phyloP scores from a whole-genome alignment of 2,797 vertebrate species.

The Synanceia verrucosa region DNA sequence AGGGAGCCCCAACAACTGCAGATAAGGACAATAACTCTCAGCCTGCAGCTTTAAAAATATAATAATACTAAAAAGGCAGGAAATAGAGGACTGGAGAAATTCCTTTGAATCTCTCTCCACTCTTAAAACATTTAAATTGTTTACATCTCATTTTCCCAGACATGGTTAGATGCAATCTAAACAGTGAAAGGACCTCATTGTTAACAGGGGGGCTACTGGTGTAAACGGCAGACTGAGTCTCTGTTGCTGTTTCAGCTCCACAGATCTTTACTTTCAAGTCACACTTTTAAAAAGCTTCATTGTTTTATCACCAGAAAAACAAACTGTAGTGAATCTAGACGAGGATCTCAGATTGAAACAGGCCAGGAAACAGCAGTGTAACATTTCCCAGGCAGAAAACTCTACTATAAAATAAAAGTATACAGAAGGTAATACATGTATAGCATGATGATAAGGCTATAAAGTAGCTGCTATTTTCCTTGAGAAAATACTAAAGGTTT shows the following conservation, averaged over 20 bases:
- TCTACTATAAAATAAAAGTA: neutral
- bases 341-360: neutral
- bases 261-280: neutral
- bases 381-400: neutral
- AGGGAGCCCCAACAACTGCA: conserved; percentile 61
- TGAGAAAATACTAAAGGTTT: neutral
- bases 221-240: conserved; percentile 3
- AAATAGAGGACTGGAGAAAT: conserved; percentile 37
- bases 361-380: neutral
- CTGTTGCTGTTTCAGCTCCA: conserved; percentile 6
- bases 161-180: conserved; percentile 75
- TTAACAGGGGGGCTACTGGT: conserved; percentile 33
- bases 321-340: neutral
- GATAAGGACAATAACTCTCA: conserved; percentile 67
- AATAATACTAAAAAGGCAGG: neutral
- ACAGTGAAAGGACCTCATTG: conserved; percentile 71
- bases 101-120: conserved; percentile 57
- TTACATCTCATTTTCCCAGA: conserved; percentile 77
- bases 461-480: neutral
- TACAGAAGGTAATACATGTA: neutral
- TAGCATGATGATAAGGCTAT: neutral
- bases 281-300: conserved; percentile 1
- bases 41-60: conserved; percentile 29
- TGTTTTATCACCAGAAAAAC: conserved; percentile 7
- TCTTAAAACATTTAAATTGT: conserved; percentile 70